Percentiles rank a stretch among this genome's conserved stretches.
These are phyloP conservation scores for Phaenicophaeus curvirostris DNA, from an alignment of 2,797 vertebrate species.

Conservation along the genomic window DNA sequence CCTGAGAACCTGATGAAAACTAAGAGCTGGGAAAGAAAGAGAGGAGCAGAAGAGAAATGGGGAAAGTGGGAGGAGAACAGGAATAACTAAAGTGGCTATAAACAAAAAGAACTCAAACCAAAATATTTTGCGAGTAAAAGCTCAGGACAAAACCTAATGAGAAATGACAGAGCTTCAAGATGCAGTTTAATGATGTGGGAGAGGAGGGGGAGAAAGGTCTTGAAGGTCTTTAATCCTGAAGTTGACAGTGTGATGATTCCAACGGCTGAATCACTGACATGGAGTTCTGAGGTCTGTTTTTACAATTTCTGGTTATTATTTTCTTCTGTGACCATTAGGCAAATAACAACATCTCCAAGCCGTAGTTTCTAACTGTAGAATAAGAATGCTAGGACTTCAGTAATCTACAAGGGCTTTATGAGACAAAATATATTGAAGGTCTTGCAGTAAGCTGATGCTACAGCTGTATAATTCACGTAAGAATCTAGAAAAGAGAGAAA, in stretches of 20 bases:
- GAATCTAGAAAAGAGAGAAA: neutral
- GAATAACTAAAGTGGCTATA: neutral
- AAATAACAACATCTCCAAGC: neutral
- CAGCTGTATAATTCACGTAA: neutral
- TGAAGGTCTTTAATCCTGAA: neutral
- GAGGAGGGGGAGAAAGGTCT: neutral
- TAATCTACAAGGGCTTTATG: neutral
- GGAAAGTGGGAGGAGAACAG: fast-evolving
- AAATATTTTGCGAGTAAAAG: neutral
- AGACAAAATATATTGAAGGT: neutral
- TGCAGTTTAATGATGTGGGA: neutral
- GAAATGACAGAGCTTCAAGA: neutral
- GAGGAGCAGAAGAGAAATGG: neutral
- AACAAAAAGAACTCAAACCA: neutral
- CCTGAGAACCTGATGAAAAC: neutral
- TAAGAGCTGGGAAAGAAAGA: neutral
- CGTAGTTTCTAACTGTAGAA: neutral
- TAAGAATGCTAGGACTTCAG: neutral
- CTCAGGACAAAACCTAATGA: neutral
- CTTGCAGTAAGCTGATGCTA: neutral
- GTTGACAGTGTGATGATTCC: neutral
- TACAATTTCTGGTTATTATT: neutral
- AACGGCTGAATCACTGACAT: neutral
- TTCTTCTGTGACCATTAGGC: neutral
- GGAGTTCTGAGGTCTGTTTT: neutral